Base-by-base conservation (phyloP, 2,888 invertebrate genomes). In the Agonopterix heracliana region DNA sequence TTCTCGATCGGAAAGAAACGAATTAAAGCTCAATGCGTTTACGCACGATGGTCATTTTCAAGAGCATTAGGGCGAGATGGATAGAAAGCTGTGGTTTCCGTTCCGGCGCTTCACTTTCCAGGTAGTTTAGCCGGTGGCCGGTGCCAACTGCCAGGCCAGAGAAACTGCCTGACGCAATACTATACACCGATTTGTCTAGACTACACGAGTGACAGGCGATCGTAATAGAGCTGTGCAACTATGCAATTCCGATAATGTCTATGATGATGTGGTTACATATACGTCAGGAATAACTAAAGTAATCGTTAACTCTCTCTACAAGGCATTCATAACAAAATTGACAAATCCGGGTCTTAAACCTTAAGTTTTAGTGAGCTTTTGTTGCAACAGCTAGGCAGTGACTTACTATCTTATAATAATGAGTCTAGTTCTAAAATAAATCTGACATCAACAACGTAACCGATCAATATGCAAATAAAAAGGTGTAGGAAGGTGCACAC, bases 41-140 rank as follows among this genome's bases (percentile, higher is more conserved):
- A 54, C 47, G 57, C 52, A 52, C 53, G 52, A 51, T 52, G 49
- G 44, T 59, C 49, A 52, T 60, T 57, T 62, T 60, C 43, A 57
- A 58, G 54, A 60, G 56, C 59, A 68, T 68, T 64, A 64, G 63
- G 53, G 53, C 54, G 58, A 59, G 58, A 59, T 59, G 63, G 55
- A 58, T 76, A 80, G 81, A 82, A 81, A 81, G 81, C 68, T 68
- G 71, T 54, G 62, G 70, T 74, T 76, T 80, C 76, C n/a, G n/a
- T 76, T 80, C 26, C 77, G 73, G 64, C 60, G 63, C 63, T 65
- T 69, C 68, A 71, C 79, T 81, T 81, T 78, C 80, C 62, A 74
- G 63, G 62, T 61, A 26, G 47, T 41, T 44, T 46, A 51, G 53
- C 45, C 48, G 47, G 41, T 11, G 51, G 40, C 8, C 17, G 11